A percentile compares a stretch with the other conserved stretches of the same genome.
These are phyloP conservation scores for Paralinhomoeus sp. DNA, from an alignment of 2,888 invertebrate genomes.

Conservation along the genomic window DNA sequence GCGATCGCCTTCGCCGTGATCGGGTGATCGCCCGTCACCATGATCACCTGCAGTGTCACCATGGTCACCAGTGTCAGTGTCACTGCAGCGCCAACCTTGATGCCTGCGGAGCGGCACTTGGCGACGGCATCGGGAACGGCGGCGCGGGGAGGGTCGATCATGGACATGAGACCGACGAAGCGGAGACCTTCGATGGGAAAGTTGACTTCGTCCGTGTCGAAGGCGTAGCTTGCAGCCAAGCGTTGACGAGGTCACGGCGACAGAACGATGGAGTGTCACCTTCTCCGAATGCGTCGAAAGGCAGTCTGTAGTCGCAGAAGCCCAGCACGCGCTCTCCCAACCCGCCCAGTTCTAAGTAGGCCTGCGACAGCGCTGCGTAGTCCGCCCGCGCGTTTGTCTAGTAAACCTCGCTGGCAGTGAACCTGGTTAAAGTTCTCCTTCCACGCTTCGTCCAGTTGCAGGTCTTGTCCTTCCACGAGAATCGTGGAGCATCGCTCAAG, in stretches of 20 bases:
- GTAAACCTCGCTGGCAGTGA: too few species aligned
- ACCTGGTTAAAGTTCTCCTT: conserved; percentile 25
- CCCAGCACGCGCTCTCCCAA: conserved; percentile 24
- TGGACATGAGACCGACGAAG: conserved; percentile 44
- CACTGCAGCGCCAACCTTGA: conserved; percentile 38
- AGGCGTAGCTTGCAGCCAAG: too few species aligned
- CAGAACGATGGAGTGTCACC: too few species aligned
- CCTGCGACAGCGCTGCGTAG: too few species aligned
- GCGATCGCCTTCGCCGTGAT: conserved; percentile 54
- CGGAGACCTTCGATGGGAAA: conserved; percentile 41
- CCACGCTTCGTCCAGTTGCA: conserved; percentile 25
- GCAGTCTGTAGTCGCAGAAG: conserved; percentile 30
- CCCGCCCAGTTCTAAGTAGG: conserved; percentile 45
- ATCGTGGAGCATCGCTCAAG: conserved; percentile 41
- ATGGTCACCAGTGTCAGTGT: too few species aligned
- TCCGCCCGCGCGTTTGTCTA: too few species aligned
- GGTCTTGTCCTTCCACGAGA: conserved; percentile 14
- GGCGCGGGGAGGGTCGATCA: conserved; percentile 47
- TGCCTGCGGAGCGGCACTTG: conserved; percentile 48
- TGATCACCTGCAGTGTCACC: conserved; percentile 39
- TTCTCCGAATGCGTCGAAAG: conserved; percentile 28
- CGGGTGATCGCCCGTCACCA: conserved; percentile 58
- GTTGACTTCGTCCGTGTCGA: conserved; percentile 51
- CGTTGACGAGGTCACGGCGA: too few species aligned
- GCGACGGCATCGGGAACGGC: conserved; percentile 45